Percentiles rank a stretch among this genome's conserved stretches.
Conservation (phyloP, 2,113 vertebrate genomes). For the Psittacara wagleri region DNA sequence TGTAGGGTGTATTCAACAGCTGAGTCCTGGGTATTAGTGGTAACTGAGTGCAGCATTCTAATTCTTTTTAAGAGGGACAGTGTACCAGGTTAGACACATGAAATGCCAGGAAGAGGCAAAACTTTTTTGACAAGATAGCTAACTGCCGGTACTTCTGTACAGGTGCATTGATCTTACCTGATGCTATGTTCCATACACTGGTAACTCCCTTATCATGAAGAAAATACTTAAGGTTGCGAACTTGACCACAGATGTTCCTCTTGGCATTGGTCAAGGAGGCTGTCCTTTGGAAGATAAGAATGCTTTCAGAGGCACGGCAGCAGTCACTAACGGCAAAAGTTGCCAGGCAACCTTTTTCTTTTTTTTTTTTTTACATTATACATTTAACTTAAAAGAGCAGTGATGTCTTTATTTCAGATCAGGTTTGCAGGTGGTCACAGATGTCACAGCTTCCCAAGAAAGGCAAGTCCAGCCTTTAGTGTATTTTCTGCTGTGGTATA, state of each 20-base stretch:
- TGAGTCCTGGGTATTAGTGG: not conserved
- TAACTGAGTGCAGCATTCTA: not conserved
- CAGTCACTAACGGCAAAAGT: not conserved
- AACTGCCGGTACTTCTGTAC: not conserved
- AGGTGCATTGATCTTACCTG: not conserved
- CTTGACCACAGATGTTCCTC: not conserved
- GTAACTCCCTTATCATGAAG: not conserved
- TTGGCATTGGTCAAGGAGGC: not conserved
- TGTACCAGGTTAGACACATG: not conserved
- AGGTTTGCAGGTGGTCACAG: not conserved
- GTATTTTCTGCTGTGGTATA: not conserved
- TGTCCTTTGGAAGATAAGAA: not conserved
- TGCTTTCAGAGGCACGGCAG: not conserved
- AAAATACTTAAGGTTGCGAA: not conserved
- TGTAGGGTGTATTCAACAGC: not conserved
- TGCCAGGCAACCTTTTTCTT: not conserved
- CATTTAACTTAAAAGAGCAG: not conserved
- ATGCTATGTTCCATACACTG: not conserved
- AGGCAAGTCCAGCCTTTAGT: not conserved
- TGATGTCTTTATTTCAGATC: not conserved
- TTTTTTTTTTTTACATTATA: not conserved
- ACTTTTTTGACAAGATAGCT: not conserved
- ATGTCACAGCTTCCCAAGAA: not conserved
- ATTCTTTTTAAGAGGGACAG: not conserved
- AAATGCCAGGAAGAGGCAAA: not conserved